Base-by-base conservation (phyloP, 2,797 vertebrate genomes). In the Crocidura indochinensis region DNA sequence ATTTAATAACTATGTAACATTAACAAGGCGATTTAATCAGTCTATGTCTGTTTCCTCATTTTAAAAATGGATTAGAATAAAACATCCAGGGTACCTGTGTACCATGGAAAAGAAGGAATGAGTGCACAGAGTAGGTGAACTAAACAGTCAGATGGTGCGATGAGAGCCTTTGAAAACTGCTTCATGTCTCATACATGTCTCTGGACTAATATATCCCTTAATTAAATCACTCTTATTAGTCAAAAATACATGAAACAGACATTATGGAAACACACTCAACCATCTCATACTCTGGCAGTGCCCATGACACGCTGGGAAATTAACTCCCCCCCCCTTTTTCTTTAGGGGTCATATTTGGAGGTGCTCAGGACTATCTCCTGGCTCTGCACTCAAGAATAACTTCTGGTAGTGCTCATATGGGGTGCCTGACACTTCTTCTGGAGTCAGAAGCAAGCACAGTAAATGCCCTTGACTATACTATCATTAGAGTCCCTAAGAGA, bases 21-120 rank as follows among this genome's bases (percentile, higher is more conserved):
- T 77, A 17, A 53, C 44, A 53, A 67, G 51, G 38, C 72, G 49
- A 80, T 77, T 46, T 38, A 56, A 62, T 22, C 17, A 85, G 60
- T 51, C 22, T 20, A 11, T 29, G 38, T 85, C 65, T 29, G 31
- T 84, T 84, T 84, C 74, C 14, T 92, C 74, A 85, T 62, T 27
- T 67, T 15, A 60, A 78, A 77, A 89, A 60, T 31, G 80, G 49
- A 88, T 68, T 31, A 38, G 38, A 38, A 38, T 38, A 38, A 38
- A 38, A 38, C 38, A 38, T 38, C 6, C 14, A 60, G 67, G 27
- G 62, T 76, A 60, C n/a, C 86, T 24, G 20, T 27, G 10, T 60
- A 76, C 11, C 1, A 8, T 31, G 2, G 24, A 76, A 71, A 60
- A 60, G 60, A 67, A 56, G 65, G 38, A 49, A 76, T 51, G 8